A percentile compares a stretch with the other conserved stretches of the same genome.
These are phyloP conservation scores for Apodemus agrarius DNA, from an alignment of 2,797 vertebrate species.

Conservation along the genomic window DNA sequence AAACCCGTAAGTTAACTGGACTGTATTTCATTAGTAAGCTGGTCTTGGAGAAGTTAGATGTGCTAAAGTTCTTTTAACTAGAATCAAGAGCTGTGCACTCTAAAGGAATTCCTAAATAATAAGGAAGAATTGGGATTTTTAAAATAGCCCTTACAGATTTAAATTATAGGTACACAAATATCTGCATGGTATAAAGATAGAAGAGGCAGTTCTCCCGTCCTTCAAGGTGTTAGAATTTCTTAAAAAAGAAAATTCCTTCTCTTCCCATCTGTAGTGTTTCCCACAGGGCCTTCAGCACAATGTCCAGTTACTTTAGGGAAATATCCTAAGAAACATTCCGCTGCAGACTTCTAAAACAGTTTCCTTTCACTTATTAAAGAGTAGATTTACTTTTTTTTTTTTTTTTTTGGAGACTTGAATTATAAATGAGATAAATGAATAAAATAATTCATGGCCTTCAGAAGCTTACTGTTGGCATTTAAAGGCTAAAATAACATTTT, in stretches of 20 bases:
- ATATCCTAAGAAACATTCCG: neutral
- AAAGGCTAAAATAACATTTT: slow-evolving; percentile 30
- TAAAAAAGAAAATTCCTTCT: slow-evolving; percentile 28
- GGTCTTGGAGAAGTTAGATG: neutral
- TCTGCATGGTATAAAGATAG: neutral
- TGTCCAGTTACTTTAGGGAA: slow-evolving; percentile 24
- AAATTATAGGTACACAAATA: slow-evolving; percentile 43
- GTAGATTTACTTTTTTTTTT: slow-evolving; percentile 31
- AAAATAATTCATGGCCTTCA: neutral
- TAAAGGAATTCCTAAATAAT: slow-evolving; percentile 36
- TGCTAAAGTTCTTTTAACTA: slow-evolving; percentile 31
- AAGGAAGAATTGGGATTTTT: slow-evolving; percentile 50
- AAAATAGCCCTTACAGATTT: slow-evolving; percentile 21
- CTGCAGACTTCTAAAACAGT: neutral
- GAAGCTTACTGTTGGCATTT: neutral
- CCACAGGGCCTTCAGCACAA: slow-evolving; percentile 16
- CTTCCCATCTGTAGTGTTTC: slow-evolving; percentile 2
- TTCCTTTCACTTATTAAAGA: slow-evolving; percentile 34
- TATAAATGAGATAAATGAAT: slow-evolving; percentile 47
- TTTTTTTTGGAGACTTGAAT: slow-evolving; percentile 26
- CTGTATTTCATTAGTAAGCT: neutral
- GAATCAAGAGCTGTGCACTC: slow-evolving; percentile 36
- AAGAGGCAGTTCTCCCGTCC: neutral
- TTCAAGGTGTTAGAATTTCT: slow-evolving; percentile 20
- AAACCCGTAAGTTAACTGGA: slow-evolving; percentile 24